Evolutionary conservation across 2,113 vertebrate genomes (phyloP), one percentile per base, ranked within the genome.

Genomic region (Lates calcarifer): DNA sequence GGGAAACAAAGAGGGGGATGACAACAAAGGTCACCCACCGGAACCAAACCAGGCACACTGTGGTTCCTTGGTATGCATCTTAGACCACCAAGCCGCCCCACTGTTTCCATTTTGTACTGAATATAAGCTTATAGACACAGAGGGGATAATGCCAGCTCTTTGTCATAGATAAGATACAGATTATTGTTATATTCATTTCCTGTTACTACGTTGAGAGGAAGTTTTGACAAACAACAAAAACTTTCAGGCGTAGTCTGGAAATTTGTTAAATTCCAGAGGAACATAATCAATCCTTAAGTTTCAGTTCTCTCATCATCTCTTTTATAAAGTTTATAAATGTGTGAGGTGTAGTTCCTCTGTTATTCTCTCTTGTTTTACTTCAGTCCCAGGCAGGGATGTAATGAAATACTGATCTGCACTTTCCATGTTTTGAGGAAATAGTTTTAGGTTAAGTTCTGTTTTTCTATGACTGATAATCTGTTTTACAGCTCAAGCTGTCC

Each of bases 71-170:
- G 24, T 28, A 20, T 33, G 7, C 4, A 8, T 70, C 37, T 43
- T 3, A 76, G 28, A 73, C 72, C 71, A 65, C 24, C 26, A 56
- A 74, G 22, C 5, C 51, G 0, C 35, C 51, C 17, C 26, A 14
- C 26, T 35, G 18, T 87, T 86, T 81, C 86, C 64, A 77, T 53
- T 62, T 66, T 11, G 60, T 26, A 64, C 37, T 22, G 22, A 6
- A 15, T 1, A 22, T 10, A 63, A 41, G 15, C 24, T 31, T 43
- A 17, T 22, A 17, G n/a, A 24, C 13, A 11, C 9, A 57, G 6
- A 47, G 39, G 13, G 3, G 29, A 29, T n/a, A 29, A 26, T 18
- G 3, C 3, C 18, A 45, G 65, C 10, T 57, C 5, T n/a, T 3
- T 66, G 6, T 35, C 22, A n/a, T 1, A 47, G 5, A 31, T 22